Percentiles rank a stretch among this genome's conserved stretches.
phyloP scores from a whole-genome alignment of 2,113 vertebrate genomes.

The Oriolus oriolus region DNA sequence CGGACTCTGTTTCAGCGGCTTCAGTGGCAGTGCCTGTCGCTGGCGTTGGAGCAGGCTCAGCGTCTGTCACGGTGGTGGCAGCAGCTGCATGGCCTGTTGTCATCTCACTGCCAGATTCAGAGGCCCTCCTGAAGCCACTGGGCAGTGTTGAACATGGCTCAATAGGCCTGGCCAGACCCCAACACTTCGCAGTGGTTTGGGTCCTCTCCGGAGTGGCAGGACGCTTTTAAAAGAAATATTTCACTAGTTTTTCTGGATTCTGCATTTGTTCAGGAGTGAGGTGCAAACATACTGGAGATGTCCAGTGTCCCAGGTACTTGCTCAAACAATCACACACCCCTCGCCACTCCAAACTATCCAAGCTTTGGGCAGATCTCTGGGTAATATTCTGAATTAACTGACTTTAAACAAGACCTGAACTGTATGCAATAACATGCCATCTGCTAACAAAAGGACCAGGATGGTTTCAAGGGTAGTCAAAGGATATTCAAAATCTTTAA shows the following conservation, averaged over 20 bases:
- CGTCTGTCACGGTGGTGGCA: background rate
- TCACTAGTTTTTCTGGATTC: background rate
- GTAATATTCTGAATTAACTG: background rate
- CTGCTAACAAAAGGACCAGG: background rate
- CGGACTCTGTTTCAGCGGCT: rapidly evolving
- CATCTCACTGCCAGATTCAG: too few species aligned
- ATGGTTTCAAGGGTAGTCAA: background rate
- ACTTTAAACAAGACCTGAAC: background rate
- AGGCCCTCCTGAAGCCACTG: background rate
- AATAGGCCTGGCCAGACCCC: background rate
- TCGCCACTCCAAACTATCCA: background rate
- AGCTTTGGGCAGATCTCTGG: background rate
- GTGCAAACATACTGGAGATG: too few species aligned
- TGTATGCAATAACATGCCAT: background rate
- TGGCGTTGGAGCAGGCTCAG: rapidly evolving
- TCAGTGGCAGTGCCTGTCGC: rapidly evolving
- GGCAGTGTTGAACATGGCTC: too few species aligned
- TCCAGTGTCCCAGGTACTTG: background rate
- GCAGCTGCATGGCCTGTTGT: background rate
- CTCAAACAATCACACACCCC: background rate
- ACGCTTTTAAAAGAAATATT: background rate
- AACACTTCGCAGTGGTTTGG: too few species aligned
- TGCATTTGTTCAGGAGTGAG: background rate
- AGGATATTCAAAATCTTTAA: background rate
- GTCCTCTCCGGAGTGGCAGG: background rate